A percentile compares a stretch with the other conserved stretches of the same genome.
These are phyloP conservation scores for Lanius ludovicianus DNA, from an alignment of 2,113 vertebrate species.

Conservation along the genomic window DNA sequence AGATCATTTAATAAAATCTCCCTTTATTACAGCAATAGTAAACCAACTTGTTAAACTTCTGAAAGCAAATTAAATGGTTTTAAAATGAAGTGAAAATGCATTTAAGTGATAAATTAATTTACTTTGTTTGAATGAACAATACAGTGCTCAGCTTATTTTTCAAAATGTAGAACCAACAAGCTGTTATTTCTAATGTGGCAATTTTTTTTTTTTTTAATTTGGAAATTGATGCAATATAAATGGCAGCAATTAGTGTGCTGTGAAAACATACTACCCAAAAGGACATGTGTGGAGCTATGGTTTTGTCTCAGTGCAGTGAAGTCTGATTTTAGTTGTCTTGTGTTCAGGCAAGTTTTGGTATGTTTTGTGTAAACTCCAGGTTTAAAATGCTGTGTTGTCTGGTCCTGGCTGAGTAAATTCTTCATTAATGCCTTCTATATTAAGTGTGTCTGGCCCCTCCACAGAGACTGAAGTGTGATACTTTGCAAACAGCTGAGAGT, in stretches of 20 bases:
- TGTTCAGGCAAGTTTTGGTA: background rate
- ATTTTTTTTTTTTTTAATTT: background rate
- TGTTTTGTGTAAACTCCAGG: background rate
- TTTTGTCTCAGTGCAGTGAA: background rate
- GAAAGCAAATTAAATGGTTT: background rate
- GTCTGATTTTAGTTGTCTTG: background rate
- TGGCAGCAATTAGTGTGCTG: background rate
- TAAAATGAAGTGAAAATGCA: background rate
- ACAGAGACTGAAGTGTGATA: background rate
- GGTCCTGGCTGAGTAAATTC: conserved; percentile 1
- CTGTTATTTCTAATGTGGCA: background rate
- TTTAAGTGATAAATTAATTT: conserved; percentile 13
- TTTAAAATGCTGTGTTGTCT: background rate
- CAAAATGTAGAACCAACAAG: background rate
- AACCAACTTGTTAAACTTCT: conserved; percentile 13
- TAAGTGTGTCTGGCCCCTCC: background rate
- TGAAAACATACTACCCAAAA: background rate
- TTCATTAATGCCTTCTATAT: conserved; percentile 32
- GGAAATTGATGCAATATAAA: background rate
- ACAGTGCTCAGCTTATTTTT: background rate
- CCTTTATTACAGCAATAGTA: background rate
- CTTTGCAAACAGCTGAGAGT: conserved; percentile 19
- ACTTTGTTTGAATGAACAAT: background rate
- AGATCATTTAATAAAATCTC: conserved; percentile 13
- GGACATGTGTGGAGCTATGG: background rate